Evolutionary conservation across 2,113 vertebrate species (phyloP), one percentile per base, ranked within the genome.

Genomic region (Vireo altiloquus): DNA sequence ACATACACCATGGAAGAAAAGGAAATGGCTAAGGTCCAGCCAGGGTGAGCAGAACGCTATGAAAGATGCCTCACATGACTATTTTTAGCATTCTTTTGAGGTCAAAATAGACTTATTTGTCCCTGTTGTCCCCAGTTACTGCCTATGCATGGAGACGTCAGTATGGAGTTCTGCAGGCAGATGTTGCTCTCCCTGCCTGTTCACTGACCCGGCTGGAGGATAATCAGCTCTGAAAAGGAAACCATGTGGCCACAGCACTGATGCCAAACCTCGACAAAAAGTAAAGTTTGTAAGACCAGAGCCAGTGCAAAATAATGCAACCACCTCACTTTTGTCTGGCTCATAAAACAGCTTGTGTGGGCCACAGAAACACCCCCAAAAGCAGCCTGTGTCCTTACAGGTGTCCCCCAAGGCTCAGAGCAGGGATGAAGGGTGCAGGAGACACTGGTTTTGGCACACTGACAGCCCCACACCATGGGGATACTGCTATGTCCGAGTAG

Each of bases 381-480:
- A 66, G 3, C 63, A 69, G 49, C 11, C 24, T 88, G 77, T 71
- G 15, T n/a, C 37, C 53, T 64, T 18, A 24, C 18, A 71, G 33
- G 50, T n/a, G 15, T 57, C 15, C 31, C 15, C 10, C 33, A n/a
- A 15, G 54, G 46, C 72, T 66, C 83, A 61, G 39, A 24, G 9
- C 20, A 30, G 5, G 19, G 28, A 49, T 10, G 30, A 50, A 69
- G 16, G 46, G 33, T 47, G 42, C 28, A 68, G 30, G 25, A 63
- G 39, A 37, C 15, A 22, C 13, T 49, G 75, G 13, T 44, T 90
- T 65, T 65, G 52, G 75, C 75, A 76, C 66, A 8, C 23, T 13
- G 46, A 2, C 0, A 1, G 18, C 75, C 65, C 27, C 0, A 0
- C 14, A 42, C 9, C 40, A 56, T 2, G 35, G 31, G 63, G 47